Percentiles rank a stretch among this genome's conserved stretches.
Conservation (phyloP, 2,888 invertebrate species). For the Platycheirus rosarum region DNA sequence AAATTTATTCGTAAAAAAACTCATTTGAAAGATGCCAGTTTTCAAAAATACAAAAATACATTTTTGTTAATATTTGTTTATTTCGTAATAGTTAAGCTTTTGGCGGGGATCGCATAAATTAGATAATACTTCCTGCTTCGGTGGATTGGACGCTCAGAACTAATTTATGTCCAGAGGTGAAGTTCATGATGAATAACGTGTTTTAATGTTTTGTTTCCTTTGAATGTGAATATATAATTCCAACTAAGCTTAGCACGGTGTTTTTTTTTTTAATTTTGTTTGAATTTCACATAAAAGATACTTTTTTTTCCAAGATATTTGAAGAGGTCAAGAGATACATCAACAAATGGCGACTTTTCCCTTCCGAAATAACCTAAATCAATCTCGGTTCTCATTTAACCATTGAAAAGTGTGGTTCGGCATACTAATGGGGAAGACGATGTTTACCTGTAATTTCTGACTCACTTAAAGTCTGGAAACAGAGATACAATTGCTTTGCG, state of each 20-base stretch:
- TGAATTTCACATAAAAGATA: not conserved
- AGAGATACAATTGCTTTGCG: not conserved
- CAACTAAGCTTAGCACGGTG: no score
- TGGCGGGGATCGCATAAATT: conserved; percentile 21
- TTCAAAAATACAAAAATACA: conserved; percentile 14
- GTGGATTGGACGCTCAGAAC: conserved; percentile 6
- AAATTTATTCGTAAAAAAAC: no score
- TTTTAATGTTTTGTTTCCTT: conserved; percentile 10
- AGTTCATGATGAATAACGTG: conserved; percentile 33
- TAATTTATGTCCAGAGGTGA: conserved; percentile 28
- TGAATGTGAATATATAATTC: not conserved
- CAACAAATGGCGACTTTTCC: no score
- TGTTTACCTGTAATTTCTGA: not conserved
- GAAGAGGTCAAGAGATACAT: no score
- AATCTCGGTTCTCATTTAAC: no score
- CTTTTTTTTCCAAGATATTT: not conserved
- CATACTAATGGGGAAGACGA: not conserved
- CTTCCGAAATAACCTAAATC: no score
- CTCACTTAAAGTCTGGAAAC: not conserved
- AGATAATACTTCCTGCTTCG: conserved; percentile 41
- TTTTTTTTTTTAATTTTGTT: not conserved
- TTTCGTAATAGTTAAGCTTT: conserved; percentile 29
- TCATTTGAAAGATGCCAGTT: no score
- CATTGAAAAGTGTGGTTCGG: no score
- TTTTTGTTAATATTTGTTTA: conserved; percentile 29